Evolutionary conservation across 1,140 invertebrate species (phyloP).

Genomic region (Sycobia sp.): DNA sequence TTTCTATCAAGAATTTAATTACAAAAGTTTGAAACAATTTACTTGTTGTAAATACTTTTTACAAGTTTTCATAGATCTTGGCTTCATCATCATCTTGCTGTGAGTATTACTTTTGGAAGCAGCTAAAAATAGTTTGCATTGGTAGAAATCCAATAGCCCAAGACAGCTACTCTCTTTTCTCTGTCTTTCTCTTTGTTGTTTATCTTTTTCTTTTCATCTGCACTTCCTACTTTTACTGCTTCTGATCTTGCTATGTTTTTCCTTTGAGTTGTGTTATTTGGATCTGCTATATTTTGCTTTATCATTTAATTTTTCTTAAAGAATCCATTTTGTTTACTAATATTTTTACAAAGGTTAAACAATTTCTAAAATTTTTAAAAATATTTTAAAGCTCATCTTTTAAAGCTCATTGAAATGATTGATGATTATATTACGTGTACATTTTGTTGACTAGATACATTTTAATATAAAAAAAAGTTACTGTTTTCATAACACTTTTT

Average conservation of each 20-base stretch:
- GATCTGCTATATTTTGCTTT: not conserved
- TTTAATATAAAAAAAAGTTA: too few relatives aligned
- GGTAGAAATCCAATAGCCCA: conserved; percentile 28
- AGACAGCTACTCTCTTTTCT: conserved; percentile 16
- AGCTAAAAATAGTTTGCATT: conserved; percentile 31
- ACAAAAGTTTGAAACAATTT: too few relatives aligned
- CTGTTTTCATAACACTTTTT: too few relatives aligned
- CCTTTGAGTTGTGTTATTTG: not conserved
- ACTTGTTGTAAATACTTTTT: not conserved
- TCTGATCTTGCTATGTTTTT: not conserved
- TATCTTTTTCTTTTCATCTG: not conserved
- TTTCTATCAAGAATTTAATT: too few relatives aligned
- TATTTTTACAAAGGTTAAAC: too few relatives aligned
- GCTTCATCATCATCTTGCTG: conserved; percentile 22
- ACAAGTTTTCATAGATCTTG: conserved; percentile 31
- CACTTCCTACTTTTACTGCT: not conserved
- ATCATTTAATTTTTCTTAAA: too few relatives aligned
- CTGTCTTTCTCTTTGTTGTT: not conserved
- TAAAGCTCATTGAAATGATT: too few relatives aligned
- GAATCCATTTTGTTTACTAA: too few relatives aligned
- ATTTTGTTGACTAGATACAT: too few relatives aligned
- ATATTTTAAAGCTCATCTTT: too few relatives aligned
- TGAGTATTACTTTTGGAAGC: conserved; percentile 33
- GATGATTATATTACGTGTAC: too few relatives aligned
- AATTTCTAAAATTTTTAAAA: too few relatives aligned